Evolutionary conservation across 2,888 invertebrate species (phyloP).

Genomic region (Cinara cedri): DNA sequence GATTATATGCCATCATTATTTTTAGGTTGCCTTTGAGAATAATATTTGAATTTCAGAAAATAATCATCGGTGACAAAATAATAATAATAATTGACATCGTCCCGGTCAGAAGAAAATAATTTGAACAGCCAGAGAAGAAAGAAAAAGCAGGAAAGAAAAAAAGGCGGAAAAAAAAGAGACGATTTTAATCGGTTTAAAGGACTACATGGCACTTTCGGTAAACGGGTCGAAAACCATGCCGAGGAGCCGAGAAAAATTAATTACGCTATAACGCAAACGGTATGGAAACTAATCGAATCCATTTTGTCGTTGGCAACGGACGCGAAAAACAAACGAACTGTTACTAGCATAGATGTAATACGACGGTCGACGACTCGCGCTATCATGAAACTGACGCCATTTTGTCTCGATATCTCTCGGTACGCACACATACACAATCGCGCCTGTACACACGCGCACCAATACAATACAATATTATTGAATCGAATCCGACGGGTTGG

Average conservation of each 20-base stretch:
- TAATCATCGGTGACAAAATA: background rate
- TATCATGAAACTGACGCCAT: conserved; percentile 52
- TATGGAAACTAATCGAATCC: conserved; percentile 1
- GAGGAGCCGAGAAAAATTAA: conserved; percentile 3
- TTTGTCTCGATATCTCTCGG: conserved; percentile 50
- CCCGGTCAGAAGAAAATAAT: background rate
- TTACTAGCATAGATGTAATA: background rate
- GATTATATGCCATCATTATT: conserved; percentile 51
- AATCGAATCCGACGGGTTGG: conserved; percentile 5
- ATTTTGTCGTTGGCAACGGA: background rate
- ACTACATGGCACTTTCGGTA: conserved; percentile 42
- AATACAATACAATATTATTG: conserved; percentile 20
- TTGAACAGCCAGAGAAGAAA: background rate
- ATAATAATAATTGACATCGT: conserved; percentile 24
- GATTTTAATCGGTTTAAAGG: background rate
- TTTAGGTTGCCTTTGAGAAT: background rate
- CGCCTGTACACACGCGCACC: background rate
- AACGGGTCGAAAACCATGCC: background rate
- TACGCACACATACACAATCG: background rate
- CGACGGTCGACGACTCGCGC: background rate
- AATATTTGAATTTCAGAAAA: background rate
- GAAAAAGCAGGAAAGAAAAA: background rate
- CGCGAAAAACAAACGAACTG: background rate
- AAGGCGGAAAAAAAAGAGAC: background rate
- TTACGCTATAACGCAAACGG: conserved; percentile 12